A percentile compares a stretch with the other conserved stretches of the same genome.
Conservation (phyloP, 2,797 vertebrate genomes). For the Mallotus villosus region DNA sequence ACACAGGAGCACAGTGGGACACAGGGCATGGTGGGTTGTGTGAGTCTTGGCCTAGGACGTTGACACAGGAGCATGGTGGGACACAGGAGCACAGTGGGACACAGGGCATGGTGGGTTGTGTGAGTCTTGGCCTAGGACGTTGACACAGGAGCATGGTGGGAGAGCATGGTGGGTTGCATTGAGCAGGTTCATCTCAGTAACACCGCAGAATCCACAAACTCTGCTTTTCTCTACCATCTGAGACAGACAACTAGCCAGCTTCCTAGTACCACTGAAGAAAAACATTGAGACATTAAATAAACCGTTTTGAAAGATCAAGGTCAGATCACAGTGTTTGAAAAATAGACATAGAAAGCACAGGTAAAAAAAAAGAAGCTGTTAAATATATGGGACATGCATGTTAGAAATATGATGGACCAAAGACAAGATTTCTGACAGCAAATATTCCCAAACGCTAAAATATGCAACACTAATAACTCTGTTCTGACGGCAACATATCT, state of each 20-base stretch:
- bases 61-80: too few relatives aligned
- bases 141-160: too few relatives aligned
- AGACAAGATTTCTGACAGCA: conserved; percentile 46
- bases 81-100: too few relatives aligned
- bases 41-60: too few relatives aligned
- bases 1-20: too few relatives aligned
- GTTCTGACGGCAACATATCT: conserved; percentile 46
- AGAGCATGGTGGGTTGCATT: neutral
- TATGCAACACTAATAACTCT: conserved; percentile 40
- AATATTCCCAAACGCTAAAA: conserved; percentile 37
- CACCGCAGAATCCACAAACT: conserved; percentile 29
- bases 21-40: too few relatives aligned
- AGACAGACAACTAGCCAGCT: conserved; percentile 30
- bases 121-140: too few relatives aligned
- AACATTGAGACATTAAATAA: conserved; percentile 29
- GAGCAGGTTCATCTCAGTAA: conserved; percentile 35
- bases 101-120: too few relatives aligned
- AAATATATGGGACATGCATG: conserved; percentile 63
- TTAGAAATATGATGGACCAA: conserved; percentile 60
- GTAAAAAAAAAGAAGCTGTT: conserved; percentile 52
- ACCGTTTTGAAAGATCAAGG: conserved; percentile 49
- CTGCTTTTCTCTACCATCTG: conserved; percentile 25
- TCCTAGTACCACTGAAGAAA: conserved; percentile 31
- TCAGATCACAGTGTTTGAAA: conserved; percentile 48
- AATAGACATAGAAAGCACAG: conserved; percentile 30